phyloP scores from a whole-genome alignment of 2,113 vertebrate species.

The Motacilla tschutschensis region DNA sequence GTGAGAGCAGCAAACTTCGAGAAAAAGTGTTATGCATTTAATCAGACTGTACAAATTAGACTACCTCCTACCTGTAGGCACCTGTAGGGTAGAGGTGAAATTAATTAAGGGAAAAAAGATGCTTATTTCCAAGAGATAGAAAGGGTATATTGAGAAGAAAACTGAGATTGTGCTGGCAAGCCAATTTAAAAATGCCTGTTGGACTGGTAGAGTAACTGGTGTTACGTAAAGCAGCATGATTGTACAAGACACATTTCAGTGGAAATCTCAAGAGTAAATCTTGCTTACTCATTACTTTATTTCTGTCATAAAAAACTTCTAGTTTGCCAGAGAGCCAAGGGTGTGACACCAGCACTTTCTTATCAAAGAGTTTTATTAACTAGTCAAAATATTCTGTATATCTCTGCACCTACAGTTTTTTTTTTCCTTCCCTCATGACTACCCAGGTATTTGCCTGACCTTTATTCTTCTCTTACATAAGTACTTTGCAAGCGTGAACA shows the following conservation, averaged over 20 bases:
- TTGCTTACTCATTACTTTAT: not conserved
- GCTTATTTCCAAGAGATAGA: not conserved
- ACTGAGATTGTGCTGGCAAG: not conserved
- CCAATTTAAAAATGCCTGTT: not conserved
- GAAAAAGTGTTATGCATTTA: not conserved
- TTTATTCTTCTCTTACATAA: conserved; percentile 20
- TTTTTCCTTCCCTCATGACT: not conserved
- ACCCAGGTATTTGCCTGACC: not conserved
- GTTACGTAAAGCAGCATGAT: not conserved
- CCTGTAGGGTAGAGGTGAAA: not conserved
- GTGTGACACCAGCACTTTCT: not conserved
- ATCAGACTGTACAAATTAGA: not conserved
- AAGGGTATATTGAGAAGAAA: not conserved
- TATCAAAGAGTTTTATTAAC: not conserved
- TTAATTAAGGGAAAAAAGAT: not conserved
- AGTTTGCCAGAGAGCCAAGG: not conserved
- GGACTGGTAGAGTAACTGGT: not conserved
- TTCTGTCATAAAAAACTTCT: not conserved
- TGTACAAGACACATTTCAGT: not conserved
- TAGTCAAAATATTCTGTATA: not conserved
- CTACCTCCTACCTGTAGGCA: not conserved
- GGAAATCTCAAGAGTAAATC: not conserved
- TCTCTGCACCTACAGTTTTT: not conserved
- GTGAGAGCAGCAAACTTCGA: not conserved
- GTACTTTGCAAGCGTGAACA: not conserved